These are phyloP conservation scores for Drymonia ruficornis DNA, from an alignment of 2,888 invertebrate species.

Conservation along the genomic window DNA sequence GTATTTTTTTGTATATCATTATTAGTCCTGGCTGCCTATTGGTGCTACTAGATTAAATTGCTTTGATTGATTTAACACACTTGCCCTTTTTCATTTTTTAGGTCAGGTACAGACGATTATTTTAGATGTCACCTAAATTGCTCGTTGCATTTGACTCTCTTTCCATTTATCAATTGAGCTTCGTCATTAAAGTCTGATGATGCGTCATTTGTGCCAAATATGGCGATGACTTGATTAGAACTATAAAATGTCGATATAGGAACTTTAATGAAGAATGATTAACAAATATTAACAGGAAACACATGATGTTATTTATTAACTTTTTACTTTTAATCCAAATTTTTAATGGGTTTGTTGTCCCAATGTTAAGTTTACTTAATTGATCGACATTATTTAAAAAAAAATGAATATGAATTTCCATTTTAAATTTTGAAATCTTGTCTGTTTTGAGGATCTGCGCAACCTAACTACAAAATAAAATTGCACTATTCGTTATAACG, in stretches of 20 bases:
- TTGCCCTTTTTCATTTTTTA: too few relatives aligned
- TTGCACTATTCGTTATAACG: too few relatives aligned
- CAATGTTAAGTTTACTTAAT: too few relatives aligned
- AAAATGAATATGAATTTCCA: too few relatives aligned
- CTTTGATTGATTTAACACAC: too few relatives aligned
- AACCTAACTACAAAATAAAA: too few relatives aligned
- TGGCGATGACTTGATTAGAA: not conserved
- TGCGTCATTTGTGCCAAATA: not conserved
- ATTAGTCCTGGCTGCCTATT: not conserved
- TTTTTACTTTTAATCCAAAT: not conserved
- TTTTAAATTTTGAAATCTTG: too few relatives aligned
- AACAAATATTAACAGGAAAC: not conserved
- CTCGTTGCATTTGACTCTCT: not conserved
- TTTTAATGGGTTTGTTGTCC: not conserved
- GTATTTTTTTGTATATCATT: not conserved
- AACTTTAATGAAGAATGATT: not conserved
- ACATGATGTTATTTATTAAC: not conserved
- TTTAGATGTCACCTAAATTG: slow-evolving; percentile 6
- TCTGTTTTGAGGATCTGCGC: too few relatives aligned
- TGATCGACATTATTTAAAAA: too few relatives aligned
- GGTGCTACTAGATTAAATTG: too few relatives aligned
- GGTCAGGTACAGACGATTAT: not conserved
- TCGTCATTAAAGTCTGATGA: not conserved
- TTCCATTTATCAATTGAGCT: not conserved
- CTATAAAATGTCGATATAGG: not conserved